These are phyloP conservation scores for Babylonia areolata DNA, from an alignment of 1,140 invertebrate species.

Conservation along the genomic window DNA sequence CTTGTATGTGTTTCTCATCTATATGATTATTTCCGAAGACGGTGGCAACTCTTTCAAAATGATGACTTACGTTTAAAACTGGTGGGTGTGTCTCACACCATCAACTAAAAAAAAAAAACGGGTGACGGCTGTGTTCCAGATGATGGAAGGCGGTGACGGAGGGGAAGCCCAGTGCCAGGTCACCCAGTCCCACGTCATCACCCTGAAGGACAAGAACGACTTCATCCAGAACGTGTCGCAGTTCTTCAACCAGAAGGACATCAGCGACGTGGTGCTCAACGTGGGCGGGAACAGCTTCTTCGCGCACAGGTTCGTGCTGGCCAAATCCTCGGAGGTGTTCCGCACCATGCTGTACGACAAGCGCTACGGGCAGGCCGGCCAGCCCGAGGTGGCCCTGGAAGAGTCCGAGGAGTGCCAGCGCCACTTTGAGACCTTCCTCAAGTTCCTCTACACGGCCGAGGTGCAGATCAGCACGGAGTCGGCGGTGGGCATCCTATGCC, in stretches of 20 bases:
- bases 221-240: slow-evolving; percentile 72
- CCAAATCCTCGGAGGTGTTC: slow-evolving; percentile 75
- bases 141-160: background rate
- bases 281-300: slow-evolving; percentile 66
- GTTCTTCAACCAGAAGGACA: slow-evolving; percentile 71
- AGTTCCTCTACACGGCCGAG: slow-evolving; percentile 74
- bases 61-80: too few relatives aligned
- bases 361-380: slow-evolving; percentile 60
- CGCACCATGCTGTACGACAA: slow-evolving; percentile 73
- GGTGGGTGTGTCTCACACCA: too few relatives aligned
- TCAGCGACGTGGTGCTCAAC: slow-evolving; percentile 72
- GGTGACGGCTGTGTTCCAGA: slow-evolving; percentile 15
- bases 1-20: background rate
- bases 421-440: slow-evolving; percentile 73
- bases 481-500: slow-evolving; percentile 73
- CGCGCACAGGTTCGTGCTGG: slow-evolving; percentile 75
- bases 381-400: slow-evolving; percentile 65
- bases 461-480: slow-evolving; percentile 67
- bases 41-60: too few relatives aligned
- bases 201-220: slow-evolving; percentile 67
- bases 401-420: slow-evolving; percentile 72
- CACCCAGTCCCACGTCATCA: slow-evolving; percentile 37
- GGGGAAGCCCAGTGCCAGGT: background rate
- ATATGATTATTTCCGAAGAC: background rate
- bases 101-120: too few relatives aligned